Base-by-base conservation (phyloP, 2,888 invertebrate genomes). In the Miltochrista miniata region DNA sequence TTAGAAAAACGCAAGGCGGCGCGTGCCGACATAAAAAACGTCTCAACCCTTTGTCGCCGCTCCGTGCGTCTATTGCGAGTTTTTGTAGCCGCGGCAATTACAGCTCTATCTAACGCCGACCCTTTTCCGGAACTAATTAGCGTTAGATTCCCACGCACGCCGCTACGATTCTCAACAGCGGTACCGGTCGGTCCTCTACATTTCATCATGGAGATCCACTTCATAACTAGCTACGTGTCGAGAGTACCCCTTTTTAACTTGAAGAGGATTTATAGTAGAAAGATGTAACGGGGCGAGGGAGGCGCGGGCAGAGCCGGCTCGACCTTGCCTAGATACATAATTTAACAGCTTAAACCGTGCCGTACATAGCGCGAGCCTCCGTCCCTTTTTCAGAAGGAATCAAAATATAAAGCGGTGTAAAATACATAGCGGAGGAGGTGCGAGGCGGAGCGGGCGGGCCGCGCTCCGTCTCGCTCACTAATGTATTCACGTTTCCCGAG, bases 401-500 rank as follows among this genome's bases (percentile, higher is more conserved):
- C 82, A 79, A 83, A 86, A 85, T 82, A 83, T 85, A 83, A 85
- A 85, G 78, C 73, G 70, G 78, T 81, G 84, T 80, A 81, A 81
- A 84, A 72, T 76, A 83, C 81, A 83, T 82, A 79, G 58, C 31
- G 54, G 36, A 37, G 41, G 51, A 41, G 72, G 45, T 54, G 35
- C 37, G 15, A 13, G 59, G 56, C 59, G 61, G 61, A 59, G 63
- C 55, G 56, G 62, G 69, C 74, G 73, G 70, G 76, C 64, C 72
- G 71, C 70, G 68, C 72, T 72, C 79, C 76, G 74, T 82, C 82
- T 82, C 87, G 77, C 85, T 85, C 79, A 54, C 71, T 90, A 90
- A 90, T 90, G 83, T 90, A 90, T 90, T 82, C 90, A 90, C 83
- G 83, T 87, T 90, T 89, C 83, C 85, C 85, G 81, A 75, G 81